These are phyloP conservation scores for Hypsopygia costalis DNA, from an alignment of 2,888 invertebrate species.

Conservation along the genomic window DNA sequence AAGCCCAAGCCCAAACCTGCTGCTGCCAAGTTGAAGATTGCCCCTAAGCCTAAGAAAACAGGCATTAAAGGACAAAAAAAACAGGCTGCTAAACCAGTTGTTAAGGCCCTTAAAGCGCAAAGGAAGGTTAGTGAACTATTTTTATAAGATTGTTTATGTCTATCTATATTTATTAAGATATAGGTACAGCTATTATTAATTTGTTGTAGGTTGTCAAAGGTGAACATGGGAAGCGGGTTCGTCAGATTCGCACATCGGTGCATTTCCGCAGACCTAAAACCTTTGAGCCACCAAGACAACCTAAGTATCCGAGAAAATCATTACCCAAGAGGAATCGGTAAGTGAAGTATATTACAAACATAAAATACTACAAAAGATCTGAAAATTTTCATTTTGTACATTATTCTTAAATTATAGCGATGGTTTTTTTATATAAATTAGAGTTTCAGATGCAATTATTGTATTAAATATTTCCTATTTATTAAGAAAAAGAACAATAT, in stretches of 20 bases:
- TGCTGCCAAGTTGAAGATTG: slow-evolving; percentile 71
- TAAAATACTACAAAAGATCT: no score
- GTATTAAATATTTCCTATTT: no score
- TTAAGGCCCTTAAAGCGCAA: slow-evolving; percentile 91
- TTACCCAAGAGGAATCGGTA: slow-evolving; percentile 95
- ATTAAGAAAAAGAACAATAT: no score
- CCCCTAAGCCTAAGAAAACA: slow-evolving; percentile 78
- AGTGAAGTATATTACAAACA: slow-evolving; percentile 35
- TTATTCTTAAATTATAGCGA: no score
- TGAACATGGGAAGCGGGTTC: slow-evolving; percentile 90
- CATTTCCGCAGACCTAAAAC: slow-evolving; percentile 98
- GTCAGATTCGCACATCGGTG: slow-evolving; percentile 96
- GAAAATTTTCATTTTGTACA: no score
- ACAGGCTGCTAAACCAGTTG: slow-evolving; percentile 76
- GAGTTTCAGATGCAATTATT: no score
- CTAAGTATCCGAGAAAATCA: slow-evolving; percentile 97
- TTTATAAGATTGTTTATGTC: no score
- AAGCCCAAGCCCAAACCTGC: slow-evolving; percentile 75
- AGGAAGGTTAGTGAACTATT: slow-evolving; percentile 84
- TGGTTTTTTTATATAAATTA: no score
- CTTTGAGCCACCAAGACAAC: slow-evolving; percentile 92
- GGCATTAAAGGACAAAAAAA: slow-evolving; percentile 79
- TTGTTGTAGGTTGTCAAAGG: slow-evolving; percentile 91
- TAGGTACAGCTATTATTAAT: no score
- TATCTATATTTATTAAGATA: no score